Evolutionary conservation across 2,797 vertebrate genomes (phyloP), one percentile per base, ranked within the genome.

Genomic region (Ctenopoma kingsleyae): DNA sequence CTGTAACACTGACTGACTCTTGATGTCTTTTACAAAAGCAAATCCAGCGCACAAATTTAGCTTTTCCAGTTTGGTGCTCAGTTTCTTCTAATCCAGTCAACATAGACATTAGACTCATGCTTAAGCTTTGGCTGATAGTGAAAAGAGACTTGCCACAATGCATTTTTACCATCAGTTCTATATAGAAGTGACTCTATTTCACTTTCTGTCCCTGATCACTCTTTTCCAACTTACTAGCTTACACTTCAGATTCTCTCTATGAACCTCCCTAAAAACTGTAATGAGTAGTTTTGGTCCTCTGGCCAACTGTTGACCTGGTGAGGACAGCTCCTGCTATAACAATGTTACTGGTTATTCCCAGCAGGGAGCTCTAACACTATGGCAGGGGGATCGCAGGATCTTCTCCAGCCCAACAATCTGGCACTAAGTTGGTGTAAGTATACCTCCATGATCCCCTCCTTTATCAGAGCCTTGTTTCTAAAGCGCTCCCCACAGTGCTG

Each of bases 371-470:
- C 92, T 91, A 95, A 95, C 94, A 91, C 86, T 86, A 82, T 95
- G 92, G 93, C 94, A 91, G 94, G 93, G 91, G 94, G 94, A 78
- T 94, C 94, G 75, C 94, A 95, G 93, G 94, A 95, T 89, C 91
- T 95, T 92, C 92, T 95, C 87, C 94, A 95, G 92, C 93, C 94
- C 94, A 95, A 95, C 94, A 95, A 95, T 94, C 94, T 95, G 94
- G 93, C 94, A 70, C 90, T 95, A 83, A 95, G 94, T 94, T 95
- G 94, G 94, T 95, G 94, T 95, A 95, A 95, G 94, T 95, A 95
- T 95, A 75, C 76, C 70, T 92, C 84, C 87, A 83, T 80, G 79
- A 87, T 74, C 81, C 88, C 87, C 79, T 78, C 86, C 86, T 74
- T 75, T 80, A 71, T 75, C 69, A 84, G 76, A 84, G 50, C 55